Evolutionary conservation across 1,140 invertebrate species (phyloP), one percentile per base, ranked within the genome.

Genomic region (Drosophila serrata): DNA sequence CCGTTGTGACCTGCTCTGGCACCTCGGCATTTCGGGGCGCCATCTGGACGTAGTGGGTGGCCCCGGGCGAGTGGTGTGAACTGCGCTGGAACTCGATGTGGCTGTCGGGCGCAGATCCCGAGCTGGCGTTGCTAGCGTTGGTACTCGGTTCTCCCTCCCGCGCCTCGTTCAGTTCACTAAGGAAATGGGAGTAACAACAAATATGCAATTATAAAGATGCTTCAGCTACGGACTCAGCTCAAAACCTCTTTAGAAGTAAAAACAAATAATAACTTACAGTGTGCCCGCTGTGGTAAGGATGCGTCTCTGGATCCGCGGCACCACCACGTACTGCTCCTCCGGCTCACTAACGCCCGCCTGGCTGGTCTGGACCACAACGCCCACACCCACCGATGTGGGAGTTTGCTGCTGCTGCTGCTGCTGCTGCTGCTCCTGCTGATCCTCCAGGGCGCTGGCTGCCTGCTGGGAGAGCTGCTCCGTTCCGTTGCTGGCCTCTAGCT

Each of bases 281-380:
- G 91, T 92, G 0, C 91, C 91, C 6, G 91, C 91, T 53, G 91
- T 92, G 27, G 91, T 92, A 4, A 92, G 64, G 1, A 92, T 92
- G 48, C 91, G 86, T 19, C 91, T 74, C 27, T 92, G 90, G 3
- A 62, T 49, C 11, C 87, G 69, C 19, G 68, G 75, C 49, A 75
- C 68, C 15, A 80, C 64, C 22, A 84, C 73, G 69, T 88, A 87
- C 56, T 84, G 73, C 43, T 86, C 81, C 8, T 90, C 81, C 11
- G 74, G 42, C 13, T 90, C 86, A 6, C 64, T 65, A 33, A 79
- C 56, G 8, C 64, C 80, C 6, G 68, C 40, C 27, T 90, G 85
- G 27, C 81, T 90, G 8, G 77, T 35, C 39, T 88, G 85, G 15
- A 84, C 81, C 24, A 88, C 55, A 17, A 77, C 81, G 27, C 81